Evolutionary conservation across 2,797 vertebrate species (phyloP), one percentile per base, ranked within the genome.

Genomic region (Bryconaethiops microstoma): DNA sequence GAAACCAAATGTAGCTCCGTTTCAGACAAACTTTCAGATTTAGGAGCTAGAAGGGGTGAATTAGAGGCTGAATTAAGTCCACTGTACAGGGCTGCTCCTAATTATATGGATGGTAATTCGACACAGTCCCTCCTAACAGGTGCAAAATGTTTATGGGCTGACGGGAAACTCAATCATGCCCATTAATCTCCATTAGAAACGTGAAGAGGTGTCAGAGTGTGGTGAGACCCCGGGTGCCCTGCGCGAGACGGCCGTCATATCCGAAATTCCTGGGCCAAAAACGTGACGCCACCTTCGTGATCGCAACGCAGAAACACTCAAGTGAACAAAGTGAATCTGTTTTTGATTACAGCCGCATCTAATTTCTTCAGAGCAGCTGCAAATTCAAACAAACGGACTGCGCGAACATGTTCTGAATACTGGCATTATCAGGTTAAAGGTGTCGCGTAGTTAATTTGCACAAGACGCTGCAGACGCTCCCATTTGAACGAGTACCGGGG

Each of bases 121-220:
- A 67, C 81, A 85, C 78, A 59, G 73, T 52, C 29, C 59, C 50
- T 60, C 78, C 71, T 79, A 76, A 84, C 80, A 79, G 78, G 71
- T 82, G 83, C 80, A 82, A 67, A 73, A 82, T 87, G 80, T 87
- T 84, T 83, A 82, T 63, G 45, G 68, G 71, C 67, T 80, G 82
- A 75, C 63, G 67, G 69, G 77, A 74, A 78, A 79, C 79, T 52
- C 68, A 65, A 60, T 68, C 59, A 17, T 16, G 40, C 14, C 63
- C 72, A 87, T 85, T 85, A 80, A 87, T 85, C 86, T 86, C 82
- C 59, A 84, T 86, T 82, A 82, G 60, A 76, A 63, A 69, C 8
- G 0, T 57, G 65, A 72, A 70, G 35, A 81, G 48, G 79, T 81
- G 79, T 76, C 48, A 48, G 69, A 23, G 25, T 80, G 84, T 68